These are phyloP conservation scores for Drosophila prolongata DNA, from an alignment of 2,888 invertebrate species.

Conservation along the genomic window DNA sequence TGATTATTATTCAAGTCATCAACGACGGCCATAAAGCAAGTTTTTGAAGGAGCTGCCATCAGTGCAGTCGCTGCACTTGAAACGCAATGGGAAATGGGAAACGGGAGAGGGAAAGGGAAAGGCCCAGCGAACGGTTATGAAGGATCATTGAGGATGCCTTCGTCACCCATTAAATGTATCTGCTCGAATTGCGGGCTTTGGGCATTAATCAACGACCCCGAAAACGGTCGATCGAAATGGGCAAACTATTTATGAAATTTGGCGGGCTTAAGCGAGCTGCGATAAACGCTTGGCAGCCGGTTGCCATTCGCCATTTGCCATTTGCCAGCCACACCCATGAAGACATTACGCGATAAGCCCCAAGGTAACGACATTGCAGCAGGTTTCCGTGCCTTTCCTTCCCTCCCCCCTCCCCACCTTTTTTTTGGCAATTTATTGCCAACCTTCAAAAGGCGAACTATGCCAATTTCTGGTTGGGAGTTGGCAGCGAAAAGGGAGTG, in stretches of 20 bases:
- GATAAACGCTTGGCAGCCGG: conserved; percentile 68
- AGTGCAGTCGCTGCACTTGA: conserved; percentile 56
- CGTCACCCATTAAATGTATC: conserved; percentile 73
- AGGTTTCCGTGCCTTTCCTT: conserved; percentile 3
- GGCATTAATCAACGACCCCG: conserved; percentile 57
- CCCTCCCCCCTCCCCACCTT: not conserved
- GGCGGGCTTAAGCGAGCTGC: conserved; percentile 46
- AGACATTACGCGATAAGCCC: conserved; percentile 72
- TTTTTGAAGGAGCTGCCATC: conserved; percentile 51
- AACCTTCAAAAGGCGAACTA: conserved; percentile 67
- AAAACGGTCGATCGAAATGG: conserved; percentile 14
- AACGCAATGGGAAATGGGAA: conserved; percentile 43
- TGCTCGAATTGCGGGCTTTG: conserved; percentile 57
- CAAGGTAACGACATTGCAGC: conserved; percentile 75
- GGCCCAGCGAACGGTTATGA: conserved; percentile 62
- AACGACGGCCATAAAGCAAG: conserved; percentile 73
- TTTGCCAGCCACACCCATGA: conserved; percentile 53
- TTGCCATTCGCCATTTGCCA: conserved; percentile 58
- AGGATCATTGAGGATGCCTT: conserved; percentile 46
- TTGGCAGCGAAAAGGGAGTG: conserved; percentile 17
- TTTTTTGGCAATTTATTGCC: conserved; percentile 65
- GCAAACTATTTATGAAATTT: conserved; percentile 65
- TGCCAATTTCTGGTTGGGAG: conserved; percentile 57
- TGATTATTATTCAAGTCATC: conserved; percentile 81
- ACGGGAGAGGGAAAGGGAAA: not conserved